Base-by-base conservation (phyloP, 2,797 vertebrate species). In the Pitangus sulphuratus region DNA sequence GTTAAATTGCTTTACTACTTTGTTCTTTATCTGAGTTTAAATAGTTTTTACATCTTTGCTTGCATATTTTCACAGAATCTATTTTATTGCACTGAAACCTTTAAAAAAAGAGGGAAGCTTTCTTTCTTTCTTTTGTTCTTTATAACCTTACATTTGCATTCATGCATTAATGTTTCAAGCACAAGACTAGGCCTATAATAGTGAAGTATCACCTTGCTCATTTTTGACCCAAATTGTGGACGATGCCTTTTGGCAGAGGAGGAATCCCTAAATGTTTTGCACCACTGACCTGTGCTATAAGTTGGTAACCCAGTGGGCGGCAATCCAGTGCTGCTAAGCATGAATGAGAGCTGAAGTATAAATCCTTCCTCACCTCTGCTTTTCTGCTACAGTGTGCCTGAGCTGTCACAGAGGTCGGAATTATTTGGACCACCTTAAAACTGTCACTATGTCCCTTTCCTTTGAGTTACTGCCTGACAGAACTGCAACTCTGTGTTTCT, bases 1-100 rank as follows among this genome's bases (percentile, higher is more conserved):
- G 53, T 89, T 88, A 94, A 80, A 87, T 97, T 93, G 48, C 64
- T 71, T 93, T 79, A 79, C 79, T 94, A 68, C 87, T 95, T 93
- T 92, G 58, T 95, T 94, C 91, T 94, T 90, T 77, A 82, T 89
- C 69, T 33, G 66, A 48, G 10, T 87, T 95, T 74, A 84, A 93
- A 66, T 54, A 76, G 15, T 61, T 92, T 69, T 91, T 91, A 85
- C 12, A 84, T 91, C 45, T 94, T 87, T 69, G 33, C 47, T 89
- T 78, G 74, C 42, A 15, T 91, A 40, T 94, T 48, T 95, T 95
- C 76, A 84, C 44, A 79, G 60, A 37, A 82, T 66, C 31, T 85
- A 13, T 69, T 89, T 92, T 82, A 84, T 37, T 84, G 37, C 48
- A 66, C 28, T 45, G 57, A 81, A 93, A 50, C 16, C 22, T 82